Evolutionary conservation across 2,888 invertebrate genomes (phyloP), one percentile per base, ranked within the genome.

Genomic region (Molorchus minor): DNA sequence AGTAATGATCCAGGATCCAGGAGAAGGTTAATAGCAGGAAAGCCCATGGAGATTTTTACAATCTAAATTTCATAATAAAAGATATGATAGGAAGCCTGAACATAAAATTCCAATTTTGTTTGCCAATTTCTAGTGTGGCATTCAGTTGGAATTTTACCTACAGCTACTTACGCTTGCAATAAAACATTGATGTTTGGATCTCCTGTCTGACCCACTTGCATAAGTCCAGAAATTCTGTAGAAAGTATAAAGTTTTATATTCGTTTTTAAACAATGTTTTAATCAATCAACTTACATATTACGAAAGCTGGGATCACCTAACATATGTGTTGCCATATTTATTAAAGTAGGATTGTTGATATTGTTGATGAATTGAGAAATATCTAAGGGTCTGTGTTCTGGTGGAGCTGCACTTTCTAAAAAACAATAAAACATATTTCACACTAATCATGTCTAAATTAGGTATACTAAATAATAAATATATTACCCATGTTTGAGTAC

Each of bases 261-360:
- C 33, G 35, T 19, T 4, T 16, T 13, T 2, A 21, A 1, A 38
- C 1, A 36, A 30, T 41, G 17, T 20, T 13, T 2, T 21, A 51
- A 43, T 35, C 49, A 73, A 78, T 7, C 25, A 25, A 3, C n/a
- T 74, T 77, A 81, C 78, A 93, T 84, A 75, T 89, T 88, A 75
- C 91, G 90, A 86, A 95, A 91, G 67, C 87, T 87, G 10, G 94
- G 94, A 81, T 94, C 91, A n/a, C 87, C 84, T 69, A 94, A 84
- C 88, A 95, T 89, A 75, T 91, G 90, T 3, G 89, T 87, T 2
- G 94, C 93, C 89, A 94, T 92, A 71, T 88, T 90, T 78, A 94
- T 86, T 62, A 96, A 83, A 12, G 89, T 87, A 2, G 94, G 94
- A 79, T 94, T 94, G 73, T 87, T 90, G 55, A 95, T 83, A 79